phyloP scores from a whole-genome alignment of 2,888 invertebrate genomes.

The Andrena fulva region DNA sequence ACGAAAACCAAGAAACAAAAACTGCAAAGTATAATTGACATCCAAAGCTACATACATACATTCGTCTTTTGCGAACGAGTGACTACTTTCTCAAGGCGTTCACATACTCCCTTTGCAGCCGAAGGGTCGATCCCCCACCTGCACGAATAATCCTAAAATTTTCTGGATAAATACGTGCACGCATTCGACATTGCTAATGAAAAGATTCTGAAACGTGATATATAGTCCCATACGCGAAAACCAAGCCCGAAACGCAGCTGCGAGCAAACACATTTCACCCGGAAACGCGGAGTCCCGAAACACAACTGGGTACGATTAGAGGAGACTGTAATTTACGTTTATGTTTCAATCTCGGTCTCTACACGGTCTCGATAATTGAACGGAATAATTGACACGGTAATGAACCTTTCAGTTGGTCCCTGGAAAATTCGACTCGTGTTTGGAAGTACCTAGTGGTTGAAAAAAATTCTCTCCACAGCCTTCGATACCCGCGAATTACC shows the following conservation, averaged over 20 bases:
- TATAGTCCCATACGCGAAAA: not conserved
- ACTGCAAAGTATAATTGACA: too few relatives aligned
- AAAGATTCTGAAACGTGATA: not conserved
- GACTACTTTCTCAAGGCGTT: too few relatives aligned
- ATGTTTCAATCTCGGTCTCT: constrained; percentile 74
- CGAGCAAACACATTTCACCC: constrained; percentile 17
- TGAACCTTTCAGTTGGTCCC: constrained; percentile 64
- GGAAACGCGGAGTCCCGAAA: constrained; percentile 31
- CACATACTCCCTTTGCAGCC: too few relatives aligned
- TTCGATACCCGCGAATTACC: too few relatives aligned
- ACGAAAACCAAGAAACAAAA: too few relatives aligned
- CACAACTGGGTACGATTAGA: constrained; percentile 48
- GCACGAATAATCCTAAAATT: not conserved
- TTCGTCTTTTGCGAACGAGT: too few relatives aligned
- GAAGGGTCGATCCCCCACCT: too few relatives aligned
- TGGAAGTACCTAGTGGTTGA: not conserved
- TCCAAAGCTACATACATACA: too few relatives aligned
- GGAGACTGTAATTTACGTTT: constrained; percentile 69
- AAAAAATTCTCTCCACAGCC: too few relatives aligned
- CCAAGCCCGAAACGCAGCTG: constrained; percentile 23
- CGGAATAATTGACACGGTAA: constrained; percentile 76
- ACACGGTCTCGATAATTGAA: constrained; percentile 72
- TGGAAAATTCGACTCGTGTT: constrained; percentile 37
- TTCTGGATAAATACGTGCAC: not conserved
- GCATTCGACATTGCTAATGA: not conserved